A percentile compares a stretch with the other conserved stretches of the same genome.
Conservation (phyloP, 2,888 invertebrate species). For the Dryadula phaetusa region DNA sequence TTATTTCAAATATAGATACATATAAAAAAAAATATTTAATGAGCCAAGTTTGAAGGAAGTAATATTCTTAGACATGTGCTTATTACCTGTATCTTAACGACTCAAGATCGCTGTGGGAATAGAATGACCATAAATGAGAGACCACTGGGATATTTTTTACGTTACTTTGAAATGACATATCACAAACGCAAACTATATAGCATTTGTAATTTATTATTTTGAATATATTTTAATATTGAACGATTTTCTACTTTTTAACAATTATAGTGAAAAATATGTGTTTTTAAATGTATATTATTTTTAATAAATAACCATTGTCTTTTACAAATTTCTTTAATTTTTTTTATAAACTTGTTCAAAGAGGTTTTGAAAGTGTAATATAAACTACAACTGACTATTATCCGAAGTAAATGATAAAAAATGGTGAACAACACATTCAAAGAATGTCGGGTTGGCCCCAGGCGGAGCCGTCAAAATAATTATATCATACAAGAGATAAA, state of each 20-base stretch:
- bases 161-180: background rate
- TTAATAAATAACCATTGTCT: no score
- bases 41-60: slow-evolving; percentile 62
- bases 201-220: background rate
- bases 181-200: background rate
- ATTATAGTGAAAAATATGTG: no score
- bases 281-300: no score
- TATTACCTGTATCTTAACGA: slow-evolving; percentile 70
- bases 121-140: slow-evolving; percentile 53
- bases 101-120: slow-evolving; percentile 53
- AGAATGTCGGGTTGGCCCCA: slow-evolving; percentile 70
- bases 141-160: slow-evolving; percentile 16
- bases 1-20: slow-evolving; percentile 21
- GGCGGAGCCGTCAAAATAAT: slow-evolving; percentile 65
- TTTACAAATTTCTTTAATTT: background rate
- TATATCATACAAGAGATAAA: slow-evolving; percentile 67
- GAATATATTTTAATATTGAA: background rate
- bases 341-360: background rate
- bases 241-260: background rate
- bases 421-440: slow-evolving; percentile 43
- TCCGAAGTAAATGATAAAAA: slow-evolving; percentile 39
- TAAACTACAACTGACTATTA: slow-evolving; percentile 9
- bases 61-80: slow-evolving; percentile 66
- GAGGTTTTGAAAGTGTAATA: background rate
- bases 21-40: slow-evolving; percentile 38